phyloP scores from a whole-genome alignment of 2,888 invertebrate species.

The Campopleginae sp. region DNA sequence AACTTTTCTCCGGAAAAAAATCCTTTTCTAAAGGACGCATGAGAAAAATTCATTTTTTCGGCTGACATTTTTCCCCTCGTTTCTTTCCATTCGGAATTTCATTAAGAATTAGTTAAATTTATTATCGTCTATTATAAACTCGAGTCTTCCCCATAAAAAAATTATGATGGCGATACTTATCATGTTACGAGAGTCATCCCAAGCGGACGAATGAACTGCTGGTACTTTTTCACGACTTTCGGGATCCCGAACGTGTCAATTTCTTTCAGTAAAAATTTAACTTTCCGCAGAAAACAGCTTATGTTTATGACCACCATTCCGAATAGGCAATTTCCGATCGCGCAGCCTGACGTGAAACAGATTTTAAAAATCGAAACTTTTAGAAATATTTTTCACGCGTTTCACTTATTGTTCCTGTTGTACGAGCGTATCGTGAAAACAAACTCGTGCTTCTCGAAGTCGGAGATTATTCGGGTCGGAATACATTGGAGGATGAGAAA shows the following conservation, averaged over 20 bases:
- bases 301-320: not conserved
- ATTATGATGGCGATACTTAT: not conserved
- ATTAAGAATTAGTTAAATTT: not conserved
- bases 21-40: not conserved
- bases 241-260: not conserved
- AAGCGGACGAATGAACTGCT: not conserved
- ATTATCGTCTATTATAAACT: not conserved
- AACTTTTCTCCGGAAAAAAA: not conserved
- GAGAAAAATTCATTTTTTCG: not conserved
- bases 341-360: not conserved
- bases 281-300: not conserved
- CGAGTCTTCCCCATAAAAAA: not conserved
- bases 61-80: not conserved
- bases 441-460: constrained; percentile 33
- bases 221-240: not conserved
- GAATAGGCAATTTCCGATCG: not conserved
- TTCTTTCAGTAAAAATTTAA: not conserved
- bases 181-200: not conserved
- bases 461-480: constrained; percentile 11
- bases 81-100: not conserved
- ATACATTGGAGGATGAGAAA: constrained; percentile 37
- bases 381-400: constrained; percentile 27
- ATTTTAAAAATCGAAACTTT: constrained; percentile 22
- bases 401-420: constrained; percentile 7
- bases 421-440: constrained; percentile 22